Conservation (phyloP, 2,113 vertebrate genomes). For the rabbit (Oryctolagus cuniculus) region DNA sequence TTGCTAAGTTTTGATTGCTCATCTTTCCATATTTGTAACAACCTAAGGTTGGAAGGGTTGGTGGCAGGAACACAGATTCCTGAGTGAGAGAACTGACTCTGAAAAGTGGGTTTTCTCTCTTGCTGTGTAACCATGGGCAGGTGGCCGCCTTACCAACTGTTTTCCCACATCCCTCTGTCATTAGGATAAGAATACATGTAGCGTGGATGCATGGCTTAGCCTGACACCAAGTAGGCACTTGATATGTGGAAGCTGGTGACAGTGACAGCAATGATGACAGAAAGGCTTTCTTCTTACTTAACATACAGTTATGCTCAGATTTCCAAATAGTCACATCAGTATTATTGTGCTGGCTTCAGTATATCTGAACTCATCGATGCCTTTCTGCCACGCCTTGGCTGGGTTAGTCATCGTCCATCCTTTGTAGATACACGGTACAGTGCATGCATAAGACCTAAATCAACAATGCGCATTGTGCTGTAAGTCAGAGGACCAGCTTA, state of each 20-base stretch:
- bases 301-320: background rate
- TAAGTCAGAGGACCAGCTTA: background rate
- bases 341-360: background rate
- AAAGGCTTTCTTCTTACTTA: background rate
- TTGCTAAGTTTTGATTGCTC: background rate
- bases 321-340: background rate
- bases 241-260: background rate
- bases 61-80: background rate
- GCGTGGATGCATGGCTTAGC: too few species aligned
- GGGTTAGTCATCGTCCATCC: background rate
- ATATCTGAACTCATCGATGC: background rate
- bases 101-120: background rate
- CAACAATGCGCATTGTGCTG: accelerated
- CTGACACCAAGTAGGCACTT: background rate
- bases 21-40: background rate
- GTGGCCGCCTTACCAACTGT: too few species aligned
- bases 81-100: background rate
- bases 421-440: background rate
- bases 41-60: background rate
- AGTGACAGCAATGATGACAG: background rate
- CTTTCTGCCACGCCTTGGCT: background rate
- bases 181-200: background rate
- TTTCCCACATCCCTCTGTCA: background rate
- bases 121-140: background rate
- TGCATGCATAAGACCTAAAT: background rate